Base-by-base conservation (phyloP, 2,888 invertebrate species). In the Cheilosia pagana region DNA sequence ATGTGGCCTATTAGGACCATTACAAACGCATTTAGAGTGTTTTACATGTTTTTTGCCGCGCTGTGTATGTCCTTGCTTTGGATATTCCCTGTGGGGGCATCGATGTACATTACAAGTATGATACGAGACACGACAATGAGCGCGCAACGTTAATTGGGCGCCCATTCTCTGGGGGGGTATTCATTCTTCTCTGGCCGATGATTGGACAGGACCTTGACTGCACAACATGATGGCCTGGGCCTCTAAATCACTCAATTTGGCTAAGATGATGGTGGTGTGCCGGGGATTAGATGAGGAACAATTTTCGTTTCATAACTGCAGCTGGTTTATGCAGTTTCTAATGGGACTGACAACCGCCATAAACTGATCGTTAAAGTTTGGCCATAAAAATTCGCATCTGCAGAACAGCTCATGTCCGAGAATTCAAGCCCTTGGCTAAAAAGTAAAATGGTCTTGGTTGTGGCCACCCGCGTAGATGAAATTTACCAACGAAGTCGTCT, bases 1-100 rank as follows among this genome's bases (percentile, higher is more conserved):
- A 67, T 75, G 59, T 39, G 57, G 48, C 43, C 57, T 28, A 67
- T 57, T 57, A 59, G 65, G 67, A 50, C 21, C 48, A 50, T 50
- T 39, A 50, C 39, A 50, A 57, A 60, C n/a, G 28, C 28, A 70
- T 71, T 52, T 50, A 19, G 28, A 41, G 23, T 60, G 53, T 71
- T 50, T 50, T 25, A 60, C 50, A 60, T 71, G 41, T 19, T 28
- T 53, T 53, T 35, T 41, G 7, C 28, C 48, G 28, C 62, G 5
- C 16, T 28, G 23, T 23, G 14, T 39, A 7, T 23, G 31, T 19
- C 45, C 14, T 50, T 50, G 21, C 12, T 14, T 21, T 28, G 8
- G 45, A 35, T 14, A 48, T 63, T 21, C 25, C 48, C 48, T 35
- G 21, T 21, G 35, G 62, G 31, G 45, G 8, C n/a, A 45, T 19